Evolutionary conservation across 2,888 invertebrate genomes (phyloP), one percentile per base, ranked within the genome.

Genomic region (Archips xylosteana): DNA sequence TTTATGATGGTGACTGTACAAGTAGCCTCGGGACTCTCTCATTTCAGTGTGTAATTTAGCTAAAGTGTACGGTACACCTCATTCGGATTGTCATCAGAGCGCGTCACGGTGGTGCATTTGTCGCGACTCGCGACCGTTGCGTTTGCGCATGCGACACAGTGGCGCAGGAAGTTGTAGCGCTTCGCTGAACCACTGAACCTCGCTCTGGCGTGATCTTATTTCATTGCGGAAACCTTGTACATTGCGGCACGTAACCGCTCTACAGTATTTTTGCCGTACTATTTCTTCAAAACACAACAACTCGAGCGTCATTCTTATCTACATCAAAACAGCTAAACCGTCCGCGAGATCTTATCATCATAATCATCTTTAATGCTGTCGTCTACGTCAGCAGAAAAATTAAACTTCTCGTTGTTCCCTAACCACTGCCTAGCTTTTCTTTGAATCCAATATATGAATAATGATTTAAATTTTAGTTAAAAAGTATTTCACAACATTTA

Each of bases 101-200:
- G 75, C 76, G 76, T 77, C 74, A 76, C 76, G 77, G 77, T 76
- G 66, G 13, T 75, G 75, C 76, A 68, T 73, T 71, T 67, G 75
- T 75, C 70, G 72, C 71, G 60, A 54, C 10, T 74, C 57, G 66
- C 76, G 61, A 71, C 64, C 74, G 70, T 72, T 77, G 75, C 71
- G 74, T 70, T 59, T 75, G 61, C 75, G 70, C 70, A 73, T 70
- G 73, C 76, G 67, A 62, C 54, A 36, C 66, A 23, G 62, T 59
- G 69, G 69, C 74, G 71, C 74, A 51, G 77, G 70, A 75, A 74
- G 75, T 74, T 51, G 70, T 73, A 74, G 65, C 76, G 76, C 76
- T 75, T 71, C 74, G 76, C 32, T 75, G 76, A 64, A 66, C 64
- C 63, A 62, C 72, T 49, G 66, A 69, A 66, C 75, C 72, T 71